These are phyloP conservation scores for Polyommatus icarus DNA, from an alignment of 2,888 invertebrate genomes.

Conservation along the genomic window DNA sequence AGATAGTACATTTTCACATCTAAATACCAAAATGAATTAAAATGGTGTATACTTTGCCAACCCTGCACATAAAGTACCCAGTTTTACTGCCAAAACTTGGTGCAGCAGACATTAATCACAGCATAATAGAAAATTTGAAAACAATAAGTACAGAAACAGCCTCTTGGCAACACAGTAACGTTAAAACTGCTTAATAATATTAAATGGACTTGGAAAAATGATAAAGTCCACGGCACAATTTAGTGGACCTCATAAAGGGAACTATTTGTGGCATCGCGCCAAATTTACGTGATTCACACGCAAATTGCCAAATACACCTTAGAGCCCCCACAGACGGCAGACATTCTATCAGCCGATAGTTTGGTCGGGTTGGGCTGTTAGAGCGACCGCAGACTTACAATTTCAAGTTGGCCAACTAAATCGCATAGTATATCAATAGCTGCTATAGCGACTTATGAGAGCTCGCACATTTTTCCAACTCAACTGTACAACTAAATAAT, in stretches of 20 bases:
- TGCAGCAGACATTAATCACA: not conserved
- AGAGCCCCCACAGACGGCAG: too few species aligned
- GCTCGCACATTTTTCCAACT: too few species aligned
- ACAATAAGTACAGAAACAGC: constrained; percentile 14
- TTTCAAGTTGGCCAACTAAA: too few species aligned
- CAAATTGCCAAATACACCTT: constrained; percentile 7
- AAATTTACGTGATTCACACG: constrained; percentile 32
- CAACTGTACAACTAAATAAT: too few species aligned
- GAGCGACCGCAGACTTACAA: too few species aligned
- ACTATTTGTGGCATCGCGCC: constrained; percentile 36
- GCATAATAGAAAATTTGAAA: constrained; percentile 9
- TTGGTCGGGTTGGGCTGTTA: too few species aligned
- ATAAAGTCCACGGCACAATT: constrained; percentile 36
- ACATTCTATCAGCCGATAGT: too few species aligned
- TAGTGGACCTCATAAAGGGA: constrained; percentile 38
- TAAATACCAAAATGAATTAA: not conserved
- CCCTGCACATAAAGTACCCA: not conserved
- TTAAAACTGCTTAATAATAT: constrained; percentile 27
- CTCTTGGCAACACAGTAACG: constrained; percentile 14
- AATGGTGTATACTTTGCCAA: not conserved
- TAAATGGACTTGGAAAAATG: constrained; percentile 27
- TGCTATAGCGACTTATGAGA: too few species aligned
- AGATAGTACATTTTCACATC: too few species aligned
- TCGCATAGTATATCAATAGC: too few species aligned
- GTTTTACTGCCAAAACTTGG: not conserved